Percentiles rank a stretch among this genome's conserved stretches.
phyloP scores from a whole-genome alignment of 2,888 invertebrate species.

The Eupithecia subumbrata region DNA sequence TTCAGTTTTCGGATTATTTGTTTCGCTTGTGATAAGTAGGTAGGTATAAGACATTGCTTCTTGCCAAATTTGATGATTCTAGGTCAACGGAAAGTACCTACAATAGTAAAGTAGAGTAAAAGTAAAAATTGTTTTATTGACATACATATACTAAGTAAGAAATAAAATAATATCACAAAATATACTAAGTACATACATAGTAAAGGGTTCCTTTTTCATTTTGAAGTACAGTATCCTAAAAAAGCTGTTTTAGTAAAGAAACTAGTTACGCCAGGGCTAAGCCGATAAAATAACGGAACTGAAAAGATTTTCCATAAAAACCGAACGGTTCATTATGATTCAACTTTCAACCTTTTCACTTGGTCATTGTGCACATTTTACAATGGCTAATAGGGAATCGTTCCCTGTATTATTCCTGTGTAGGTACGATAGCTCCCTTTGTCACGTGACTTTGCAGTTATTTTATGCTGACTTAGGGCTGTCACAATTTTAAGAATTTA shows the following conservation, averaged over 20 bases:
- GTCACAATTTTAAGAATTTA: neutral
- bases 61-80: too few species aligned
- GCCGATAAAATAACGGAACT: neutral
- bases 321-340: conserved; percentile 4
- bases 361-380: conserved; percentile 22
- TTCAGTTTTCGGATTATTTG: too few species aligned
- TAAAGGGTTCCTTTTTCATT: too few species aligned
- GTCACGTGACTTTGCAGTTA: conserved; percentile 19
- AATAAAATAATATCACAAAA: too few species aligned
- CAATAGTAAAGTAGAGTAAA: too few species aligned
- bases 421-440: conserved; percentile 13
- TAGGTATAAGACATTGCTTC: too few species aligned
- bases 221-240: neutral
- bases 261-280: neutral
- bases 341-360: conserved; percentile 24
- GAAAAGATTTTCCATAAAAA: conserved; percentile 11
- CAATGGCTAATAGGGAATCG: conserved; percentile 36
- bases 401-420: conserved; percentile 40
- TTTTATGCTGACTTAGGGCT: conserved; percentile 7
- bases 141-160: too few species aligned
- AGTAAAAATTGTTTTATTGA: too few species aligned
- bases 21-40: too few species aligned
- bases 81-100: too few species aligned
- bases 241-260: neutral
- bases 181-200: too few species aligned